Conservation (phyloP, 2,888 invertebrate genomes). For the Beris chalybata region DNA sequence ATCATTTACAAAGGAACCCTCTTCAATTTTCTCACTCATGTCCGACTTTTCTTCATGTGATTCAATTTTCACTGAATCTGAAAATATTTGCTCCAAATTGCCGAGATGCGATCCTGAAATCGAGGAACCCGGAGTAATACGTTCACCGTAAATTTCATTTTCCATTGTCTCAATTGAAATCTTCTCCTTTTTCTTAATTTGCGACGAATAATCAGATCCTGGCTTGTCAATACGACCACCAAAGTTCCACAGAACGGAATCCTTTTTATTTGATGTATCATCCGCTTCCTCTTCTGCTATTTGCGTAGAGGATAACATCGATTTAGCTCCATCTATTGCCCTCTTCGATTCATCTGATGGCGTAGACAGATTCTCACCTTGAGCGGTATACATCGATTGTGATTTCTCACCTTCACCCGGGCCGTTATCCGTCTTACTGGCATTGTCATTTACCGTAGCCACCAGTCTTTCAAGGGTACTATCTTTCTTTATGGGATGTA, state of each 20-base stretch:
- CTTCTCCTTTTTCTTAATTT: slow-evolving; percentile 43
- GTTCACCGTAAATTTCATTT: slow-evolving; percentile 55
- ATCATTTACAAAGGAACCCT: too few relatives aligned
- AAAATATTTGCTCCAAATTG: slow-evolving; percentile 4
- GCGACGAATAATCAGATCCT: slow-evolving; percentile 18
- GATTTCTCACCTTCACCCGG: slow-evolving; percentile 32
- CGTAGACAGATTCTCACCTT: slow-evolving; percentile 25
- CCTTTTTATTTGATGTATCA: slow-evolving; percentile 13
- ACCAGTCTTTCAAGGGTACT: slow-evolving; percentile 31
- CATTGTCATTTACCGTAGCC: slow-evolving; percentile 33
- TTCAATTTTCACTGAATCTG: slow-evolving; percentile 9
- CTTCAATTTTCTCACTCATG: slow-evolving; percentile 26
- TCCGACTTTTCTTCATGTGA: slow-evolving; percentile 30
- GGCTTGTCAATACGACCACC: slow-evolving; percentile 33
- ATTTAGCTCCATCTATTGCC: slow-evolving; percentile 22
- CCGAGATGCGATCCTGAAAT: slow-evolving; percentile 7
- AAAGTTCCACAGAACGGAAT: slow-evolving; percentile 32
- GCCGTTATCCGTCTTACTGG: slow-evolving; percentile 30
- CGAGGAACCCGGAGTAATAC: slow-evolving; percentile 43
- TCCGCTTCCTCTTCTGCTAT: slow-evolving; percentile 12
- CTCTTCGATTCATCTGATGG: slow-evolving; percentile 12
- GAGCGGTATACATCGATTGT: slow-evolving; percentile 16
- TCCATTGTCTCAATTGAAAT: slow-evolving; percentile 56
- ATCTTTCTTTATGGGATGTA: slow-evolving; percentile 35
- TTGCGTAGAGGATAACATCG: slow-evolving; percentile 14